Base-by-base conservation (phyloP, 2,888 invertebrate genomes). In the Cerceris ruficornis region DNA sequence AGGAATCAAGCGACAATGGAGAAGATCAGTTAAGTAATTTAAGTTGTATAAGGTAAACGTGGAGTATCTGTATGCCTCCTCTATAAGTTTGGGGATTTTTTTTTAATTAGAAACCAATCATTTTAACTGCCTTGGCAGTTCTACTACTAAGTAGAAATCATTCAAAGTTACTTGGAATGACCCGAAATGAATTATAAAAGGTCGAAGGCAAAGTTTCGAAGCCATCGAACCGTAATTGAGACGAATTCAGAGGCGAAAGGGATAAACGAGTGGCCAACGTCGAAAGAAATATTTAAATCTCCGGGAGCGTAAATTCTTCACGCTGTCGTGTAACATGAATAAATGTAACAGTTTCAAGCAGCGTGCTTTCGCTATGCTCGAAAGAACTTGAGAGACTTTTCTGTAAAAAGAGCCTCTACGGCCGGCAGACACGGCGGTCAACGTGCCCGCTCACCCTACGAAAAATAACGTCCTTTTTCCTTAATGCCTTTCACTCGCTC, bases 401-500 rank as follows among this genome's bases (percentile, higher is more conserved):
- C 17, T 28, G 55, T 57, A 57, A 39, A 57, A 57, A 39, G 17
- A 8, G 55, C 17, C 7, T 39, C 13, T 39, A 46, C 9, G 41
- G 41, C 8, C 7, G 41, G 69, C 42, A 57, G 62, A 64, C 55
- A 46, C 64, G 39, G 54, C 8, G 28, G 7, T 7, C 9, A 52
- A 41, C 6, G 50, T 39, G 13, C 62, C n/a, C 7, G 41, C 11
- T 62, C 39, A 6, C 8, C 50, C 17, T 49, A 41, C 55, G 42
- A 42, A 52, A 17, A 14, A 13, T n/a, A 9, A 62, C 2, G 7
- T 41, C 11, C 43, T 58, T 57, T 55, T 57, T 43, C 17, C 5
- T 28, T 9, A 7, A 43, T 58, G 69, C 73, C 78, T 77, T 79
- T 79, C 78, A 73, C 77, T 68, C n/a, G 7, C 11, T 11, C 9